Base-by-base conservation (phyloP, 2,888 invertebrate species). In the Aproaerema taeniolella region DNA sequence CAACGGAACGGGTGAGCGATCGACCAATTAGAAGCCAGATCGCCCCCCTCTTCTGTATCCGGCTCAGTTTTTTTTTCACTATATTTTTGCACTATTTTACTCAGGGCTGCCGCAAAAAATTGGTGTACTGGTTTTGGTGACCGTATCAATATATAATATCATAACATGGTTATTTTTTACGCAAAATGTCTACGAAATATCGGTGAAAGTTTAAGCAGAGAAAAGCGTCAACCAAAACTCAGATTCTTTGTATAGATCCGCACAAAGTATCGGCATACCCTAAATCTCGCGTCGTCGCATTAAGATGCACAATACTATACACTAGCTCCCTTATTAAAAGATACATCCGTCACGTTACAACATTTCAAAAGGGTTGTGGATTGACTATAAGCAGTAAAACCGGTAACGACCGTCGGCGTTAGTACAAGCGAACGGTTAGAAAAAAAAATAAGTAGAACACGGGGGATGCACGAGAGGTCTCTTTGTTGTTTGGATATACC, bases 251-350 rank as follows among this genome's bases (percentile, higher is more conserved):
- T n/a, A n/a, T n/a, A n/a, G n/a, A n/a, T n/a, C n/a, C n/a, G n/a
- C n/a, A n/a, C n/a, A n/a, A n/a, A n/a, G n/a, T n/a, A 24, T 8
- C 15, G 33, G n/a, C 33, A 24, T 16, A 31, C 12, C 24, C 33
- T 11, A 24, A 36, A 39, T 55, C 70, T 70, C 81, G 76, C 83
- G 79, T 57, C 69, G 70, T 58, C 71, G 73, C 70, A 72, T 61
- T 72, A 72, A 70, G 86, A 86, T 86, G 86, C 86, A 86, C 86
- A 86, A 86, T 85, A 86, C 85, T 83, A 69, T 65, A 67, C 62
- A 67, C 68, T 58, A 68, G 61, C 75, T 83, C 83, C 85, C 85
- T 80, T 74, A 55, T 57, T 58, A 53, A 48, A 50, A 50, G 55
- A 53, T 56, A 56, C 52, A 52, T 67, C 63, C 67, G 76, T 75